Evolutionary conservation across 1,140 invertebrate species (phyloP).

Genomic region (Popillia japonica): DNA sequence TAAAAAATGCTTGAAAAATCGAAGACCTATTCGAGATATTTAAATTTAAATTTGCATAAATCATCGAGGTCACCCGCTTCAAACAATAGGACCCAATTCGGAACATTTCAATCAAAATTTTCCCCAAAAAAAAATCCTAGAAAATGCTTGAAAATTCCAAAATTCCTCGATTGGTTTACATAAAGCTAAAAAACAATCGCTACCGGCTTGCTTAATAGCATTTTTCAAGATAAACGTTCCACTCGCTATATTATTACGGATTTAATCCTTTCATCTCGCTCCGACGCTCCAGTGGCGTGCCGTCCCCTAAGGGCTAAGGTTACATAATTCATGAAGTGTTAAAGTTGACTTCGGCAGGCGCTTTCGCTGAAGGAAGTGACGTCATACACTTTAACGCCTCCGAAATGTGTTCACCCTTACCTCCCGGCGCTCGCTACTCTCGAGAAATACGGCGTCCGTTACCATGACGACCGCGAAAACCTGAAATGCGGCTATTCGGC

Average conservation of each 20-base stretch:
- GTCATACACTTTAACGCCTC: slow-evolving; percentile 37
- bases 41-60: no score
- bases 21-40: no score
- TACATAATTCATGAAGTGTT: slow-evolving; percentile 37
- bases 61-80: no score
- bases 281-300: not conserved
- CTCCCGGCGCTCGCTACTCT: not conserved
- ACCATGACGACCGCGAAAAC: not conserved
- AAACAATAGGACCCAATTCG: no score
- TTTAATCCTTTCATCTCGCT: not conserved
- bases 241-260: no score
- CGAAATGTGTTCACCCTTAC: not conserved
- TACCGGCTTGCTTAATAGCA: no score
- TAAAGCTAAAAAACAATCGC: no score
- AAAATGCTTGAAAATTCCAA: no score
- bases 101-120: no score
- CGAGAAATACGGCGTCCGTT: not conserved
- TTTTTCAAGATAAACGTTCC: not conserved
- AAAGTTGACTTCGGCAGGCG: slow-evolving; percentile 26
- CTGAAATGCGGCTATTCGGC: not conserved
- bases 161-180: no score
- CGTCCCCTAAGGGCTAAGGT: slow-evolving; percentile 4
- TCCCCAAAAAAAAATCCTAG: no score
- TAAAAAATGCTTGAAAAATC: no score
- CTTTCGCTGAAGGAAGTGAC: slow-evolving; percentile 29